Base-by-base conservation (phyloP, 2,797 vertebrate genomes). In the Cynodonichthys magdalenae region DNA sequence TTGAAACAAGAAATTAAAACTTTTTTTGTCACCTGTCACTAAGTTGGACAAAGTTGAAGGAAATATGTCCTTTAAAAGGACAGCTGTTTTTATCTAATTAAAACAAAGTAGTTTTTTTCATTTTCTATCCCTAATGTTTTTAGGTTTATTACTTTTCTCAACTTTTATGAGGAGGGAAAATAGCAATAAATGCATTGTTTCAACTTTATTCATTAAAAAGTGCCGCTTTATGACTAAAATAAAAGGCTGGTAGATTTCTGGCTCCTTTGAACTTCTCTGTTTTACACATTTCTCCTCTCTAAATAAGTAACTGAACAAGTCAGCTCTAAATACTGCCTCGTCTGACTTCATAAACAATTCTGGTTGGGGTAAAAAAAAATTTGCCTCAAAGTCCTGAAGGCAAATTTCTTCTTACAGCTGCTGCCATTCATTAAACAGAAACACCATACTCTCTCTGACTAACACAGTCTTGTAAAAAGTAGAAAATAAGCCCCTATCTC, bases 401-500 rank as follows among this genome's bases (percentile, higher is more conserved):
- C 31, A 54, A 28, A 51, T 15, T 51, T 51, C 24, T 51, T 24
- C 49, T 51, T 8, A 51, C 49, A 51, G 49, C 49, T 51, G 49
- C 49, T 51, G 29, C 49, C 49, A 51, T 24, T 51, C 49, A 51
- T 29, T 27, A n/a, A 51, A 17, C 49, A 29, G 24, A 51, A 51
- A 51, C 49, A 17, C 15, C 27, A 12, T 39, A 39, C 15, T 5
- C 49, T 51, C 49, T 17, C 20, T 29, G 24, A 51, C 24, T 28
- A 44, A 44, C 15, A 18, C 49, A 28, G 27, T 17, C 49, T 29
- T 27, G 49, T 6, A 28, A 51, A 51, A 28, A 29, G 49, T 51
- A 28, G 49, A 51, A 15, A 51, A 51, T 29, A 8, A 28, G 49
- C 27, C 27, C 27, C 49, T 7, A 51, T 27, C 6, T 29, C 6